Evolutionary conservation across 35 echinoderm and acorn worm species (phyloP), one percentile per base, ranked within the genome.

Genomic region (Hemicentrotus pulcherrimus): DNA sequence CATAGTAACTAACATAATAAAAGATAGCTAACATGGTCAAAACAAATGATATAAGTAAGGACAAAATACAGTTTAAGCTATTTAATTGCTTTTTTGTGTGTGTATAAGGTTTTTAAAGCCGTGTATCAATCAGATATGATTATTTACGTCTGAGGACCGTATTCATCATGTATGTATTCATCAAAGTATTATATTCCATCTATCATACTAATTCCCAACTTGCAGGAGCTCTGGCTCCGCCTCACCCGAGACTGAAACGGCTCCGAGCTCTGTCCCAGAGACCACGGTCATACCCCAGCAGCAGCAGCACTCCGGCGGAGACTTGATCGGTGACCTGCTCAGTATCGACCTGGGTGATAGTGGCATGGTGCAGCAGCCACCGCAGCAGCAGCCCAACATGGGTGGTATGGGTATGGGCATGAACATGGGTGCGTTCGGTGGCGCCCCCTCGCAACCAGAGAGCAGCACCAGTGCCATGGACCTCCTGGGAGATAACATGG

Each of bases 321-420:
- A 99, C 88, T 95, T 99, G 32, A 97, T 99, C 28, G 98, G 98
- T 0, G 98, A 99, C 87, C 97, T 99, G 15, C 95, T 99, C 31
- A 97, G 96, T 92, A 97, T 99, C 91, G 98, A 99, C 97, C 96
- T 99, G 24, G 97, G 98, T 19, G 95, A 96, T 55, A 96, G 95
- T 30, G 61, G 91, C 52, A 94, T 95, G 52, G 87, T 94, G 35
- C 95, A 85, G 47, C 94, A 22, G 88, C 94, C 31, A 95, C 35
- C 35, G 35, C 35, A 41, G 35, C 85, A 46, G 48, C 95, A 46
- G 95, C 86, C 50, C 9, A 11, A 41, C 35, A 65, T 94, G n/a
- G 48, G 88, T 88, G 86, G 35, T 18, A 48, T 91, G 88, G 14
- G 35, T 11, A 45, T 91, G 88, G 35, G 88, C 2, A 46, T 45